phyloP scores from a whole-genome alignment of 2,888 invertebrate species.

The Acanthacorydalis orientalis region DNA sequence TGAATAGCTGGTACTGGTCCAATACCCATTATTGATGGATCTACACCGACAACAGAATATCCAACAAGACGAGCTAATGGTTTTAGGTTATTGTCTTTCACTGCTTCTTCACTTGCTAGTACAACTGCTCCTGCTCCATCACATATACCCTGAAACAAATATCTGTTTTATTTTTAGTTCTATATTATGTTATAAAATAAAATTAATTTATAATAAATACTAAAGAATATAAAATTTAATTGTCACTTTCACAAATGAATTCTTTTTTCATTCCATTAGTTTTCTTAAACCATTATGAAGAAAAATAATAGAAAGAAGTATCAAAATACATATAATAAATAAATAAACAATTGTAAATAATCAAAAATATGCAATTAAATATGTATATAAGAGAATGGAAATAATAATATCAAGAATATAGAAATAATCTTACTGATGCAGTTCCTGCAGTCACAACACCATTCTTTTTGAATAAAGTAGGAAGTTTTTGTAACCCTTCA shows the following conservation, averaged over 20 bases:
- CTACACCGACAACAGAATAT: slow-evolving; percentile 87
- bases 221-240: too few relatives aligned
- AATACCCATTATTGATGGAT: slow-evolving; percentile 95
- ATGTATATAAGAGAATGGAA: slow-evolving; percentile 6
- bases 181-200: background rate
- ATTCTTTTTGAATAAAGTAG: slow-evolving; percentile 83
- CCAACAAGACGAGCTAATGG: slow-evolving; percentile 85
- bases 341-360: too few relatives aligned
- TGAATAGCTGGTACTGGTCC: slow-evolving; percentile 91
- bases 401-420: background rate
- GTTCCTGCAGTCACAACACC: slow-evolving; percentile 89
- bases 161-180: too few relatives aligned
- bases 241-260: too few relatives aligned
- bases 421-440: slow-evolving; percentile 56
- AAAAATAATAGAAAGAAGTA: too few relatives aligned
- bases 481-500: slow-evolving; percentile 70
- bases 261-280: too few relatives aligned
- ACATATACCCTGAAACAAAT: slow-evolving; percentile 63
- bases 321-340: too few relatives aligned
- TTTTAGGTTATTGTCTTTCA: slow-evolving; percentile 60
- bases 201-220: background rate
- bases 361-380: too few relatives aligned
- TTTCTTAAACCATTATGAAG: too few relatives aligned
- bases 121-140: slow-evolving; percentile 94
- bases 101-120: slow-evolving; percentile 79